These are phyloP conservation scores for Meiosimyza decipiens DNA, from an alignment of 2,888 invertebrate species.

Conservation along the genomic window DNA sequence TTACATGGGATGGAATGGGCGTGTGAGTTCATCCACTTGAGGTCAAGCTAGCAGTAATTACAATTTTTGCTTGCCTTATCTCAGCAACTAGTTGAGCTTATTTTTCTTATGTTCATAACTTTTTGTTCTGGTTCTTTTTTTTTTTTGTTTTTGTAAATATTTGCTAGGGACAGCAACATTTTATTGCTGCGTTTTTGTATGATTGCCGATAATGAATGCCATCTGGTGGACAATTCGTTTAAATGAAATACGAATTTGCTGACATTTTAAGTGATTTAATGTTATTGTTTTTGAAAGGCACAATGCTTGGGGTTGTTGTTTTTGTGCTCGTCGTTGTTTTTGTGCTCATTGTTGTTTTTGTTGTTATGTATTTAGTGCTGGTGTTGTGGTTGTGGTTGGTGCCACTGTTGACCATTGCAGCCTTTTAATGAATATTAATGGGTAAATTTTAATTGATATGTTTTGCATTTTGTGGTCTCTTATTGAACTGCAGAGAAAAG, in stretches of 20 bases:
- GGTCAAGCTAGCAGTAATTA: slow-evolving; percentile 58
- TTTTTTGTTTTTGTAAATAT: slow-evolving; percentile 35
- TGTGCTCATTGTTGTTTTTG: neutral
- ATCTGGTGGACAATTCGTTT: slow-evolving; percentile 53
- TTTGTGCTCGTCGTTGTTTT: slow-evolving; percentile 1
- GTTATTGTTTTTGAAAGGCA: slow-evolving; percentile 56
- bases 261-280: slow-evolving; percentile 66
- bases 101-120: slow-evolving; percentile 23
- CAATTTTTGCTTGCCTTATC: slow-evolving; percentile 48
- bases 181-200: slow-evolving; percentile 52
- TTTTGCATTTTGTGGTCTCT: slow-evolving; percentile 33
- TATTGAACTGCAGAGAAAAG: slow-evolving; percentile 13
- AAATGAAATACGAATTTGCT: slow-evolving; percentile 44
- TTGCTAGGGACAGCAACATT: slow-evolving; percentile 34
- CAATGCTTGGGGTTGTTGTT: slow-evolving; percentile 20
- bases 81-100: slow-evolving; percentile 36
- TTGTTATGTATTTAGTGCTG: neutral
- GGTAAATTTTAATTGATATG: slow-evolving; percentile 52
- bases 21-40: slow-evolving; percentile 50
- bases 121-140: slow-evolving; percentile 18
- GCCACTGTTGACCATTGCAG: slow-evolving; percentile 14
- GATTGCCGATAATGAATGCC: slow-evolving; percentile 61
- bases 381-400: neutral
- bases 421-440: slow-evolving; percentile 54
- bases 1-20: slow-evolving; percentile 49